Evolutionary conservation across 2,113 vertebrate genomes (phyloP), one percentile per base, ranked within the genome.

Genomic region (Sardina pilchardus): DNA sequence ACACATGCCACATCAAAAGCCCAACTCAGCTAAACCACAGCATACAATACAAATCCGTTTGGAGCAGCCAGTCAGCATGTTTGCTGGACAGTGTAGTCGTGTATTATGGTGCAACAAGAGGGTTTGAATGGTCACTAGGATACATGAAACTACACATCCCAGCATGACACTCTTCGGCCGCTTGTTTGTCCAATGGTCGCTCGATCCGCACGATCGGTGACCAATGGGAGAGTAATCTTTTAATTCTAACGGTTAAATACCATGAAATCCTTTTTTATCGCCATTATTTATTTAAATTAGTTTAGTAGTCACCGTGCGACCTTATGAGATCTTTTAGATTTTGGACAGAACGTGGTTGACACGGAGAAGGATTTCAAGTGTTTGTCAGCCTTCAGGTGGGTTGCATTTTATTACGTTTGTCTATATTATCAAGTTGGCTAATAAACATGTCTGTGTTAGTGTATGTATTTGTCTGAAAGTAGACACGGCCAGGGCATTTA

Each of bases 11-110:
- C 36, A 36, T 30, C 63, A 85, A 89, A 89, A 48, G 92, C 93
- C 93, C 93, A 93, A 91, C 92, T 95, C 93, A 94, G 94, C 94
- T 95, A 93, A 94, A 94, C 93, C 89, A 88, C 30, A 47, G 85
- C 85, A 90, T 86, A 94, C 93, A 95, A 94, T 93, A 87, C 90
- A 94, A 94, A 93, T 93, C 91, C 94, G 17, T 89, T 89, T 87
- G 85, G 91, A 88, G 88, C 90, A 92, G 88, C 93, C 86, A 91
- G 93, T 95, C 94, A 93, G 95, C 94, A 94, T 93, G 91, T 94
- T 94, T 94, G 86, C 81, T 53, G 86, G 92, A 91, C 84, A 86
- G 67, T 92, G 91, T 91, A 91, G 94, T 94, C 81, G 87, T 19
- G 78, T 85, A 88, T 82, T 83, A 84, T 90, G 56, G 84, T 83